phyloP scores from a whole-genome alignment of 2,113 vertebrate genomes.

The Alligator sinensis region DNA sequence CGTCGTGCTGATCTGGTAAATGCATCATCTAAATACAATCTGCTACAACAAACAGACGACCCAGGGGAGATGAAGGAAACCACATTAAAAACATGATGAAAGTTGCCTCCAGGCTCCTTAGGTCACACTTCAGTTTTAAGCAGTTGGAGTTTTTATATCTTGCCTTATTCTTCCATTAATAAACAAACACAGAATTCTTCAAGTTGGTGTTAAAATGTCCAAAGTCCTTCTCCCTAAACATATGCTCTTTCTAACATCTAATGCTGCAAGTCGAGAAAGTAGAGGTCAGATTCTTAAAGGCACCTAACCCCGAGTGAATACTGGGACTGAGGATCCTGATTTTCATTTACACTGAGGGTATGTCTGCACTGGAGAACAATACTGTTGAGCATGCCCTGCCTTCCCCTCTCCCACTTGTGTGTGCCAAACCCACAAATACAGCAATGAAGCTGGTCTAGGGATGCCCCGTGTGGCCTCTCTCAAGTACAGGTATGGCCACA shows the following conservation, averaged over 20 bases:
- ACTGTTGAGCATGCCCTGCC: no score
- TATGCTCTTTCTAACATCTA: not conserved
- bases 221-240: not conserved
- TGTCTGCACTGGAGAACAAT: no score
- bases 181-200: not conserved
- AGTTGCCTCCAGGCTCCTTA: constrained; percentile 63
- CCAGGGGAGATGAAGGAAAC: constrained; percentile 36
- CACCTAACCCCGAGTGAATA: not conserved
- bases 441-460: no score
- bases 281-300: not conserved
- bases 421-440: no score
- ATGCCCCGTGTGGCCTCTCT: no score
- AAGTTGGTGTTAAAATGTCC: not conserved
- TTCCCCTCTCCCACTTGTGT: no score
- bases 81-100: constrained; percentile 52
- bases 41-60: constrained; percentile 37
- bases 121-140: constrained; percentile 42
- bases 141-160: constrained; percentile 1
- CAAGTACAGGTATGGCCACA: not conserved
- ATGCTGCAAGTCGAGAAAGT: not conserved
- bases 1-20: constrained; percentile 60
- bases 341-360: no score
- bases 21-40: constrained; percentile 57
- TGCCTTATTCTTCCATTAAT: constrained; percentile 34
- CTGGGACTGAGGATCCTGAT: not conserved